phyloP scores from a whole-genome alignment of 2,888 invertebrate genomes.

The Platycheirus rosarum region DNA sequence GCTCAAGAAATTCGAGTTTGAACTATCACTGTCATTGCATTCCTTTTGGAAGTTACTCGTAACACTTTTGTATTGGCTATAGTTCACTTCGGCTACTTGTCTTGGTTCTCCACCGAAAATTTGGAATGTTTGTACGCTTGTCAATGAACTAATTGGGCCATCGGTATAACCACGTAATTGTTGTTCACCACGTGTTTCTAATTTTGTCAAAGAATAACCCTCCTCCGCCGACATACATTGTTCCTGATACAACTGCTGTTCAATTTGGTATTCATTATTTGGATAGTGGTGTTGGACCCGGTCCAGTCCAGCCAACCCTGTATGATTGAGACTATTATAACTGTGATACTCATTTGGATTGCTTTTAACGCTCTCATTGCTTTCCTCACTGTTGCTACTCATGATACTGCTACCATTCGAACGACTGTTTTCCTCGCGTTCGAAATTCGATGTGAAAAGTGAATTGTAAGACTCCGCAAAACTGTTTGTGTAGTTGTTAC shows the following conservation, averaged over 20 bases:
- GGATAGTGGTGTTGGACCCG: constrained; percentile 74
- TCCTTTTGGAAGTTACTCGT: constrained; percentile 46
- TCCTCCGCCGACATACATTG: constrained; percentile 80
- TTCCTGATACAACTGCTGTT: constrained; percentile 80
- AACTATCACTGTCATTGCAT: constrained; percentile 38
- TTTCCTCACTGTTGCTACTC: constrained; percentile 39
- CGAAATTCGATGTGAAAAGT: constrained; percentile 76
- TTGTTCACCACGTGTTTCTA: constrained; percentile 80
- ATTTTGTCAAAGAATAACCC: constrained; percentile 81
- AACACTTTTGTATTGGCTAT: constrained; percentile 43
- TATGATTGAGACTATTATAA: constrained; percentile 72
- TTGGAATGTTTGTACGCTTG: constrained; percentile 75
- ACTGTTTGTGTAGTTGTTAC: constrained; percentile 77
- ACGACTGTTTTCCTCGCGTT: constrained; percentile 63
- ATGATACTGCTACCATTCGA: constrained; percentile 35
- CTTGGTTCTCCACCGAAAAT: constrained; percentile 64
- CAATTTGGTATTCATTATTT: constrained; percentile 77
- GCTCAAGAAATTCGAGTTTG: constrained; percentile 51
- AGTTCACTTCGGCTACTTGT: constrained; percentile 17
- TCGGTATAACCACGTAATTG: constrained; percentile 71
- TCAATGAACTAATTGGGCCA: constrained; percentile 6
- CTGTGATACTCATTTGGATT: constrained; percentile 55
- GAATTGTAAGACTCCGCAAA: constrained; percentile 82
- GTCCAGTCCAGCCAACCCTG: constrained; percentile 75
- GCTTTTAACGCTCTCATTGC: constrained; percentile 27